Evolutionary conservation across 2,888 invertebrate species (phyloP).

Genomic region (Nemoura dubitans): DNA sequence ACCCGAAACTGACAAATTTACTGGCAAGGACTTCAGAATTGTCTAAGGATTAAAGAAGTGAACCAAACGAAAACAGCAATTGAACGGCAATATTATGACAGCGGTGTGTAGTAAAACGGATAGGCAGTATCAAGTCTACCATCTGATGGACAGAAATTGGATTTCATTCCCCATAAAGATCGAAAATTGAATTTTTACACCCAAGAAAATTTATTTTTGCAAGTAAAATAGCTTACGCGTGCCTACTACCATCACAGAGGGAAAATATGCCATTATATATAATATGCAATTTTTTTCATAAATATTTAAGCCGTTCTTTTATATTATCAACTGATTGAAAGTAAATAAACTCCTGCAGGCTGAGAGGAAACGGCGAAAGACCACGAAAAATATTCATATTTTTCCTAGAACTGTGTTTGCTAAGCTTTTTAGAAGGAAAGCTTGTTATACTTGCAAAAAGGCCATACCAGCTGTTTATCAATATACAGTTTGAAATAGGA

Average conservation of each 20-base stretch:
- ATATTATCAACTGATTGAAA: conserved; percentile 12
- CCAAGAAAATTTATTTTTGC: background rate
- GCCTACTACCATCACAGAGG: background rate
- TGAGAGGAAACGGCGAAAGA: background rate
- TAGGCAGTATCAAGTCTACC: background rate
- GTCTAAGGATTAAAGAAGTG: background rate
- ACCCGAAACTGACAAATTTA: background rate
- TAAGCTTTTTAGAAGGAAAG: background rate
- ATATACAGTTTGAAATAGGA: background rate
- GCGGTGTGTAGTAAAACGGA: background rate
- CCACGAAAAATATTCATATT: background rate
- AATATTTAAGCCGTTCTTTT: background rate
- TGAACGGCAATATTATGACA: background rate
- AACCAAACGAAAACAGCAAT: background rate
- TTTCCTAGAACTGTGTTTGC: background rate
- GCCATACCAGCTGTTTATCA: background rate
- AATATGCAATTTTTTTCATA: background rate
- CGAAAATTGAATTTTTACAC: background rate
- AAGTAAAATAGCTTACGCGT: background rate
- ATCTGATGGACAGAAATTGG: conserved; percentile 5
- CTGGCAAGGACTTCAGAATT: background rate
- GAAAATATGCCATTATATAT: background rate
- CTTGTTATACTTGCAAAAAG: background rate
- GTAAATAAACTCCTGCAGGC: background rate
- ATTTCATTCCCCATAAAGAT: background rate